Evolutionary conservation across 64 coral and sea anemone genomes (phyloP), one percentile per base, ranked within the genome.

Genomic region (Pocillopora verrucosa): DNA sequence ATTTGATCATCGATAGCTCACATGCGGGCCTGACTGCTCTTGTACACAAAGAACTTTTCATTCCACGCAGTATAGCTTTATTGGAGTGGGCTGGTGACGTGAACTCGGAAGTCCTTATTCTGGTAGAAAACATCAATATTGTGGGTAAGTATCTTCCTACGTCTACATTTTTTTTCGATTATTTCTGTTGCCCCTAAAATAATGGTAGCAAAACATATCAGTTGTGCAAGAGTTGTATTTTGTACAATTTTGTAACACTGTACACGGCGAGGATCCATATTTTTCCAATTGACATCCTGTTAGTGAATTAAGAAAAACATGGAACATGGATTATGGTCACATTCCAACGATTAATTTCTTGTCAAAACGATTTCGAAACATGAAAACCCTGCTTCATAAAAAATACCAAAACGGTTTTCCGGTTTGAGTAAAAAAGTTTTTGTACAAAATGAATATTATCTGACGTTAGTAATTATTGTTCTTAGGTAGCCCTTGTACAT

Each of bases 401-500:
- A n/a, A n/a, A n/a, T n/a, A n/a, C n/a, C n/a, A n/a, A n/a, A n/a
- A n/a, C n/a, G n/a, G n/a, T n/a, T n/a, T n/a, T n/a, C n/a, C n/a
- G n/a, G n/a, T n/a, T n/a, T n/a, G n/a, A n/a, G n/a, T n/a, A n/a
- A n/a, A n/a, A n/a, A n/a, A n/a, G n/a, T n/a, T n/a, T n/a, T n/a
- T n/a, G n/a, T n/a, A n/a, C n/a, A n/a, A n/a, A n/a, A n/a, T n/a
- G n/a, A n/a, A n/a, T n/a, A n/a, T n/a, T n/a, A n/a, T n/a, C n/a
- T n/a, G n/a, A n/a, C n/a, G n/a, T n/a, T n/a, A n/a, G n/a, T n/a
- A n/a, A n/a, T n/a, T n/a, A n/a, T n/a, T n/a, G n/a, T n/a, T n/a
- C n/a, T n/a, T 25, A 96, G 94, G 86, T 36, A 19, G 26, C 5
- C 90, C 90, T 37, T 96, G 94, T n/a, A 96, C 80, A 0, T 96